Evolutionary conservation across 2,888 invertebrate genomes (phyloP).

Genomic region (Erpobdella octoculata): DNA sequence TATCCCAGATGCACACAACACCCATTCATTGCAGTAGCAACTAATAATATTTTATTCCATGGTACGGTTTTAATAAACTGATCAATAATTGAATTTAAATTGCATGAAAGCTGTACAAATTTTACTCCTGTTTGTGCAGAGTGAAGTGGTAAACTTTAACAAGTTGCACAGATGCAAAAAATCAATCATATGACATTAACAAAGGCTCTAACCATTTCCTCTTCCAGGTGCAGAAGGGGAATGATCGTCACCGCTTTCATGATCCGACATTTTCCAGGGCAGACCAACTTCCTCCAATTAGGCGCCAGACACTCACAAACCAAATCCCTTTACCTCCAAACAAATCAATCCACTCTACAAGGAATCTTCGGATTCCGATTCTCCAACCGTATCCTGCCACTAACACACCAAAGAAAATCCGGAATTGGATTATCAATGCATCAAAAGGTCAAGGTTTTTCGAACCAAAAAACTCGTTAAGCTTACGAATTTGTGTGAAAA

Average conservation of each 20-base stretch:
- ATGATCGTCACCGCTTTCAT: slow-evolving; percentile 52
- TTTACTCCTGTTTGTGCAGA: too few relatives aligned
- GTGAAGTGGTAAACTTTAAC: too few relatives aligned
- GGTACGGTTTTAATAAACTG: too few relatives aligned
- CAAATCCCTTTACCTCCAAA: slow-evolving; percentile 3
- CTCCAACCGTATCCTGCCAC: slow-evolving; percentile 16
- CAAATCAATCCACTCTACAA: slow-evolving; percentile 12
- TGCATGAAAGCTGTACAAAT: too few relatives aligned
- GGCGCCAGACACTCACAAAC: background rate
- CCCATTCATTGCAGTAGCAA: too few relatives aligned
- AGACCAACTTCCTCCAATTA: background rate
- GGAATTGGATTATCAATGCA: slow-evolving; percentile 26
- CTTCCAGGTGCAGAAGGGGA: slow-evolving; percentile 5
- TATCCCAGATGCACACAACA: too few relatives aligned
- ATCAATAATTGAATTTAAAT: too few relatives aligned
- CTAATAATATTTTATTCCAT: too few relatives aligned
- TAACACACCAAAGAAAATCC: slow-evolving; percentile 17
- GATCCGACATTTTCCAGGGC: slow-evolving; percentile 52
- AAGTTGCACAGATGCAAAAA: too few relatives aligned
- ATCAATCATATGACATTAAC: too few relatives aligned
- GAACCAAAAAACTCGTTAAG: background rate
- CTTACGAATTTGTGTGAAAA: too few relatives aligned
- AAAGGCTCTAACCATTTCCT: slow-evolving; percentile 1
- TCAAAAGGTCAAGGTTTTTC: slow-evolving; percentile 19
- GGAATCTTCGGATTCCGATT: slow-evolving; percentile 17